phyloP scores from a whole-genome alignment of 2,113 vertebrate genomes.

The Taurulus bubalis region DNA sequence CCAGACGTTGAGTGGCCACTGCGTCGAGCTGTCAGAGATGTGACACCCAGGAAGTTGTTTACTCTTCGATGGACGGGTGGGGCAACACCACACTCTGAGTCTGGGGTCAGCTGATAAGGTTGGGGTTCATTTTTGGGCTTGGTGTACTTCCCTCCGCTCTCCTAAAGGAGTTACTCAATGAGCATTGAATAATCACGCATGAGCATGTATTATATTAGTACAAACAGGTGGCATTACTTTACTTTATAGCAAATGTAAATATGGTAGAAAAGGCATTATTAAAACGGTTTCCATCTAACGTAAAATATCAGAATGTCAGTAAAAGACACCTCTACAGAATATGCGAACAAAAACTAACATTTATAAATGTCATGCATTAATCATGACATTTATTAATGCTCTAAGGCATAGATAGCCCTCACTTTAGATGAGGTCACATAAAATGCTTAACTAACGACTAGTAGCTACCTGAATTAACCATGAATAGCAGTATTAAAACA shows the following conservation, averaged over 20 bases:
- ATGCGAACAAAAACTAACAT: too few relatives aligned
- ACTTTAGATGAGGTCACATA: too few relatives aligned
- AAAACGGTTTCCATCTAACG: not conserved
- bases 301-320: too few relatives aligned
- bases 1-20: slow-evolving; percentile 31
- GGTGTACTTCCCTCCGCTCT: not conserved
- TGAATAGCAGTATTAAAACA: too few relatives aligned
- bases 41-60: slow-evolving; percentile 13
- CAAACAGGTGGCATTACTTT: not conserved
- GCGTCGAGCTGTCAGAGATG: slow-evolving; percentile 22
- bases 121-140: slow-evolving; percentile 31
- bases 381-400: too few relatives aligned
- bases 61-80: slow-evolving; percentile 53
- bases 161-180: not conserved
- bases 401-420: too few relatives aligned
- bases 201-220: not conserved
- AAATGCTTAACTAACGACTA: too few relatives aligned
- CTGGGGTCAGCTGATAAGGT: slow-evolving; percentile 79
- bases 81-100: slow-evolving; percentile 32
- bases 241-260: not conserved
- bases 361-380: too few relatives aligned
- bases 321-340: too few relatives aligned
- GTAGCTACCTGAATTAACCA: too few relatives aligned
- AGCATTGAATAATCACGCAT: not conserved
- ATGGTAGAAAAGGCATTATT: not conserved